Evolutionary conservation across 2,888 invertebrate species (phyloP), one percentile per base, ranked within the genome.

Genomic region (Xanthia togata): DNA sequence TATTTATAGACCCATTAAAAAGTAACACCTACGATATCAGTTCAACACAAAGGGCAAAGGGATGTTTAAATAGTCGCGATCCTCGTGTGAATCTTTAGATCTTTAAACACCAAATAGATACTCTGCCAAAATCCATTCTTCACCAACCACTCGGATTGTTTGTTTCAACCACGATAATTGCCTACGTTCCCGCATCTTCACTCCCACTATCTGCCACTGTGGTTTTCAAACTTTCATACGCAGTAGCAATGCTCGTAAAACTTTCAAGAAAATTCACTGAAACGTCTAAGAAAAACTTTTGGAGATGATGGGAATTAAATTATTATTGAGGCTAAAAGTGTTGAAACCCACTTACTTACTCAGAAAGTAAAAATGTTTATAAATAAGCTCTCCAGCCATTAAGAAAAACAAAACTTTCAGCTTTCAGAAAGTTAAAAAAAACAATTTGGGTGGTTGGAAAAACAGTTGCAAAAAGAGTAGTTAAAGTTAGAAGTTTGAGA

Each of bases 141-240:
- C 83, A 81, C 88, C 84, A 88, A 88, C 83, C 84, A 82, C 82
- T 85, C 81, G 70, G 82, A 87, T 88, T 91, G 91, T 93, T 91
- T 94, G 93, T 93, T 92, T 90, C 90, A 87, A 89, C 89, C 90
- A 89, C 89, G 89, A 92, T 92, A 93, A 93, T 92, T 93, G 92
- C 91, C 90, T 81, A 84, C 88, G 88, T 89, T 91, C 90, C 84
- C 90, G 88, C 87, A 85, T 89, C 85, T 90, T 87, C 79, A 84
- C 84, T 86, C 79, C 84, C 88, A 92, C 91, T 92, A 91, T 91
- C 91, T 90, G 64, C 14, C 23, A 67, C 62, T 64, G 78, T 38
- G 79, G 70, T 79, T 83, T 71, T 65, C 88, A 88, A 89, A 86
- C 50, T 83, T 82, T 75, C 35, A 31, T 53, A 55, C 23, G 9